Evolutionary conservation across 2,113 vertebrate species (phyloP), one percentile per base, ranked within the genome.

Genomic region (Anarhynchus alexandrinus): DNA sequence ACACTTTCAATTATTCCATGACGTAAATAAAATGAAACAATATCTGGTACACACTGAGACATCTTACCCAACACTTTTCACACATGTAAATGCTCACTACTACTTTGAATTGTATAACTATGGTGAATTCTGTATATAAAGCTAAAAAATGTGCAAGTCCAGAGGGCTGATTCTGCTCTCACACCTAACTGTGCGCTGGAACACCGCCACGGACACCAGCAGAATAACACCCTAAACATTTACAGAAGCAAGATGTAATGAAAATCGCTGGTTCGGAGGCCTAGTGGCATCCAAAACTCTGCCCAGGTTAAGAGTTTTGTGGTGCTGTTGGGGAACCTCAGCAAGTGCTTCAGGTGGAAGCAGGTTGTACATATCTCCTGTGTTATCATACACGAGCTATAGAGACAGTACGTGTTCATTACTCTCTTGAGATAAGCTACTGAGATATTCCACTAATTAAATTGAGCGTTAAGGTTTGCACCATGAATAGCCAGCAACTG

Each of bases 341-440:
- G 55, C 32, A 32, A 65, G 10, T 13, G 11, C 16, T 65, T 55
- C 19, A 57, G 54, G 34, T 65, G 21, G 14, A 65, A 54, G 20
- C 0, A 0, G 12, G 29, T 62, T 57, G n/a, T 32, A 2, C 1
- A 0, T 4, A 5, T 62, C 13, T 70, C 29, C 43, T 51, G 45
- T 47, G 11, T 32, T 72, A 25, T 26, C 70, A 11, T 21, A 69
- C 26, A 47, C 0, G 1, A 49, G 45, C 20, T 70, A 5, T 29
- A n/a, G 3, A 82, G 45, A 25, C 47, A n/a, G 20, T 25, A 40
- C 1, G 4, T 10, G 12, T 40, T 73, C 51, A 58, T 34, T 11
- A 5, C 23, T 45, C 6, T 51, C 38, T 27, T 4, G n/a, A 73
- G 26, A 65, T 57, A 42, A 71, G 14, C 36, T n/a, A 21, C 34